Percentiles rank a stretch among this genome's conserved stretches.
phyloP scores from a whole-genome alignment of 2,113 vertebrate species.

The Dasyurus viverrinus region DNA sequence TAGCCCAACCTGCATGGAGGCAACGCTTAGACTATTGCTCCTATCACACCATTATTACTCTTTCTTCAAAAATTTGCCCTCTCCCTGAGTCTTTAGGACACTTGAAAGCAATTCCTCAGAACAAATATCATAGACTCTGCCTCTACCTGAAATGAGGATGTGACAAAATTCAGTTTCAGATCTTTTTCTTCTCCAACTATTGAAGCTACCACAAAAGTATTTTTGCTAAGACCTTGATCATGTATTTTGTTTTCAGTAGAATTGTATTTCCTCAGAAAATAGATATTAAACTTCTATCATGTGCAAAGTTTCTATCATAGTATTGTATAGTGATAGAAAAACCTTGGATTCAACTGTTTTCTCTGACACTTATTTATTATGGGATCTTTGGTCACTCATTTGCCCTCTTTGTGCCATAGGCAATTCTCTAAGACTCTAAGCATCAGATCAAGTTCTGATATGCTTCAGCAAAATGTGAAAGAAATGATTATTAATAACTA shows the following conservation, averaged over 20 bases:
- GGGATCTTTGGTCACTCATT: neutral
- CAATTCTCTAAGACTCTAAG: too few relatives aligned
- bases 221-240: neutral
- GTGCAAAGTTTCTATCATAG: neutral
- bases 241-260: neutral
- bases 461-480: neutral
- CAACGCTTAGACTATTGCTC: neutral
- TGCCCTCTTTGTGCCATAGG: neutral
- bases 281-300: neutral
- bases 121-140: neutral
- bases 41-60: neutral
- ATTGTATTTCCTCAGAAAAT: neutral
- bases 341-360: neutral
- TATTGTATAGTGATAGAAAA: neutral
- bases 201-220: neutral
- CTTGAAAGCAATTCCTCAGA: neutral
- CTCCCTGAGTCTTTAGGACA: neutral
- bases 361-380: neutral
- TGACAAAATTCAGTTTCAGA: neutral
- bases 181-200: neutral
- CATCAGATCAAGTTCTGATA: neutral
- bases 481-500: too few relatives aligned
- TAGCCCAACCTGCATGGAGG: neutral
- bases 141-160: neutral
- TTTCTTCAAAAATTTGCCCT: neutral